Percentiles rank a stretch among this genome's conserved stretches.
phyloP scores from a whole-genome alignment of 2,113 vertebrate species.

The Chiloscyllium plagiosum region DNA sequence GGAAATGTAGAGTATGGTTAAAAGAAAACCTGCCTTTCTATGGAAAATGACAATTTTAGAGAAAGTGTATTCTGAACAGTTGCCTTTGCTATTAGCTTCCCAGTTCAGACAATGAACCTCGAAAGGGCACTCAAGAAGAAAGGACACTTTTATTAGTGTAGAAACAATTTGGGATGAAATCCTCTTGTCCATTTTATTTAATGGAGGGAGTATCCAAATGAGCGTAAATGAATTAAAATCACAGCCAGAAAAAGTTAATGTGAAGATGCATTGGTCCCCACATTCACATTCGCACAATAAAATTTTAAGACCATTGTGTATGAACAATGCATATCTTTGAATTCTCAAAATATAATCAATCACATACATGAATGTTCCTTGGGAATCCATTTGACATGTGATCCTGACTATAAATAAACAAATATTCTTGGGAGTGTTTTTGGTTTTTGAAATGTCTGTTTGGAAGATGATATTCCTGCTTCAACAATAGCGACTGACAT shows the following conservation, averaged over 20 bases:
- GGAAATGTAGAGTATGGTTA: not conserved
- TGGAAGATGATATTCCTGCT: not conserved
- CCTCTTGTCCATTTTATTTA: not conserved
- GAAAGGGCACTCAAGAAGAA: not conserved
- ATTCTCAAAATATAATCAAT: not conserved
- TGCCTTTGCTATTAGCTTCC: not conserved
- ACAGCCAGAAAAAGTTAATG: not conserved
- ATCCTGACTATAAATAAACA: not conserved
- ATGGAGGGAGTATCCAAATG: not conserved
- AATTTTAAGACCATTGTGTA: not conserved
- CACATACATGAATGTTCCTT: not conserved
- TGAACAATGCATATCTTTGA: not conserved
- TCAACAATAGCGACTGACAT: not conserved
- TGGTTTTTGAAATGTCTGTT: not conserved
- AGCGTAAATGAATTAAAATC: conserved; percentile 13
- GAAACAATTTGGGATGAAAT: not conserved
- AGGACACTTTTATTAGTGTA: not conserved
- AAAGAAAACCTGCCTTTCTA: not conserved
- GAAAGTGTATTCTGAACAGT: not conserved
- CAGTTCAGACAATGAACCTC: not conserved
- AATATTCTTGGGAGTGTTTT: not conserved
- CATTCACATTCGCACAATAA: not conserved
- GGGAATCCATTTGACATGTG: not conserved
- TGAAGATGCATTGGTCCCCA: not conserved
- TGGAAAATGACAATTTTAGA: not conserved